These are phyloP conservation scores for Glyphotaelius pellucidus DNA, from an alignment of 2,888 invertebrate species.

Conservation along the genomic window DNA sequence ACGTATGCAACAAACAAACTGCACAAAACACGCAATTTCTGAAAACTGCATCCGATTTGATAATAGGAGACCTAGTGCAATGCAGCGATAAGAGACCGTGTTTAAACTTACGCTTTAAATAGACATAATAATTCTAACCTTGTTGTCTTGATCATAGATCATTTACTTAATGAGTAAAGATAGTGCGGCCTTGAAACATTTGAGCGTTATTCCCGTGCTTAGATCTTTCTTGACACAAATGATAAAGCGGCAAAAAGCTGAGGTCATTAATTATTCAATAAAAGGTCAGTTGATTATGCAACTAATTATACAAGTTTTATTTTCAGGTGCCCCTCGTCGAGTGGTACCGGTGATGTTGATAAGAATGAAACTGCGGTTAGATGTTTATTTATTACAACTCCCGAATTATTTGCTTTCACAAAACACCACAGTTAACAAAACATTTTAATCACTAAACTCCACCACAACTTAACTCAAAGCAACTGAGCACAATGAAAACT, in stretches of 20 bases:
- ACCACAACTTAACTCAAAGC: neutral
- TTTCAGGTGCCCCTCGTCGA: neutral
- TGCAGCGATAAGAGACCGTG: neutral
- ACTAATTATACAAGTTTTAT: neutral
- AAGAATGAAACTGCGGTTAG: neutral
- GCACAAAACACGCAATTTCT: neutral
- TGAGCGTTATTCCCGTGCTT: neutral
- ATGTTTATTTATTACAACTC: neutral
- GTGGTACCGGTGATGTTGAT: neutral
- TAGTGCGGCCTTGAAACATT: slow-evolving; percentile 4
- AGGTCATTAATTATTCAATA: slow-evolving; percentile 23
- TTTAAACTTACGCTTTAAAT: neutral
- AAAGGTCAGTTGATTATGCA: slow-evolving; percentile 24
- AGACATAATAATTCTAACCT: slow-evolving; percentile 31
- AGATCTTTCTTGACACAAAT: slow-evolving; percentile 31
- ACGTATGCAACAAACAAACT: neutral
- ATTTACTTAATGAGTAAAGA: slow-evolving; percentile 6
- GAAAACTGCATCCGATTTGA: neutral
- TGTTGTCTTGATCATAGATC: slow-evolving; percentile 16
- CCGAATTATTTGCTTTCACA: neutral
- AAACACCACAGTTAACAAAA: neutral
- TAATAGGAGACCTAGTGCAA: slow-evolving; percentile 11
- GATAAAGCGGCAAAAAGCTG: neutral
- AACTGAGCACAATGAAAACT: neutral
- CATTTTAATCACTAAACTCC: neutral